Percentiles rank a stretch among this genome's conserved stretches.
Conservation (phyloP, 2,888 invertebrate genomes). For the Chrysolina oricalcia region DNA sequence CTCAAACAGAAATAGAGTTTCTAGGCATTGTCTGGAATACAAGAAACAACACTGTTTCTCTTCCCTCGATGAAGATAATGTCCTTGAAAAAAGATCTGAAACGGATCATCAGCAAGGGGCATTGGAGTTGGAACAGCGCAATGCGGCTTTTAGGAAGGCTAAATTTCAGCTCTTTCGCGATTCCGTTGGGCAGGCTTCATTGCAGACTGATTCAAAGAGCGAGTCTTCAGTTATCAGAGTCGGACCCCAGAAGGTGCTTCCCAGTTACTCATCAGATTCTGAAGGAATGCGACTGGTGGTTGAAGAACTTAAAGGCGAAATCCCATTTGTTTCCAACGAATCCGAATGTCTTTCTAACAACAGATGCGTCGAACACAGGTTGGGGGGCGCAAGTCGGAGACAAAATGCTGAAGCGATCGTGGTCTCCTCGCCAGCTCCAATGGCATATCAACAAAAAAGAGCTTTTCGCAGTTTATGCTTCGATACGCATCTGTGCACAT, state of each 20-base stretch:
- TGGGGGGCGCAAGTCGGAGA: slow-evolving; percentile 49
- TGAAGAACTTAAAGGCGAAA: background rate
- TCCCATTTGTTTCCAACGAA: slow-evolving; percentile 41
- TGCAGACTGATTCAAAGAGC: slow-evolving; percentile 24
- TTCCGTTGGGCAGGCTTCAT: slow-evolving; percentile 37
- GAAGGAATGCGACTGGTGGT: slow-evolving; percentile 30
- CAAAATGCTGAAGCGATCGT: slow-evolving; percentile 25
- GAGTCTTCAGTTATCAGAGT: slow-evolving; percentile 15
- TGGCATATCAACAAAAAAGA: slow-evolving; percentile 54
- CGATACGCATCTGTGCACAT: slow-evolving; percentile 17
- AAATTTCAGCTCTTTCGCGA: slow-evolving; percentile 29
- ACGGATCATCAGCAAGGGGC: slow-evolving; percentile 4
- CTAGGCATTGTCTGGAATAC: slow-evolving; percentile 50
- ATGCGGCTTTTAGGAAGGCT: slow-evolving; percentile 32
- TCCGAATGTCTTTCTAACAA: slow-evolving; percentile 47
- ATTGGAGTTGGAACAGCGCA: no score
- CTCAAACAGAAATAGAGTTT: slow-evolving; percentile 37
- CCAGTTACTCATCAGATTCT: background rate
- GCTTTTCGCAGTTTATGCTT: slow-evolving; percentile 38
- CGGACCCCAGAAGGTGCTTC: background rate
- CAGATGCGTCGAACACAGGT: slow-evolving; percentile 49
- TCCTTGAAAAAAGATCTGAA: slow-evolving; percentile 28
- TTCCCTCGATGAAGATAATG: slow-evolving; percentile 18
- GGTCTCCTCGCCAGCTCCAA: slow-evolving; percentile 35
- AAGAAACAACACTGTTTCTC: slow-evolving; percentile 18